These are phyloP conservation scores for Drosophila basisetae DNA, from an alignment of 2,888 invertebrate species.

Conservation along the genomic window DNA sequence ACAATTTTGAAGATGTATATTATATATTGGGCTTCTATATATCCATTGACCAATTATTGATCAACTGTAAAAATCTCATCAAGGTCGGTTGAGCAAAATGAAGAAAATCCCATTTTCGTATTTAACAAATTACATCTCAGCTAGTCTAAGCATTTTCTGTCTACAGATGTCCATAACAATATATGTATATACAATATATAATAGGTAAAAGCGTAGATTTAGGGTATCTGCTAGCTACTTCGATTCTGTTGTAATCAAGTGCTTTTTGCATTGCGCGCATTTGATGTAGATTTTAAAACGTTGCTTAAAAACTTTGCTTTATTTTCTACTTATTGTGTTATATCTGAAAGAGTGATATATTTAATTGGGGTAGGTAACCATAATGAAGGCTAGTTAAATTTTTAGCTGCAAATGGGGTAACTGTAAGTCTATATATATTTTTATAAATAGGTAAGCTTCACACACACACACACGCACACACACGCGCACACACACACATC, in stretches of 20 bases:
- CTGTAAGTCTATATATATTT: background rate
- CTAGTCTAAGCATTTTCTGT: background rate
- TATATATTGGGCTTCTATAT: too few relatives aligned
- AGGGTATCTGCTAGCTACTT: background rate
- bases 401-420: background rate
- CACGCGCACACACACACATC: background rate
- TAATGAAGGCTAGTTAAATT: background rate
- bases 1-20: background rate
- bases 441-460: conserved; percentile 39
- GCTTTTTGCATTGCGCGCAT: background rate
- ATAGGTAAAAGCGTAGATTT: background rate
- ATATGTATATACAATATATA: too few relatives aligned
- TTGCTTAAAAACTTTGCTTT: background rate
- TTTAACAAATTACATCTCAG: background rate
- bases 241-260: background rate
- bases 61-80: background rate
- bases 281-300: background rate
- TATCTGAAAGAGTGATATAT: background rate
- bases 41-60: background rate
- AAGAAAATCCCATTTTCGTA: background rate
- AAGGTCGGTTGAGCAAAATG: background rate
- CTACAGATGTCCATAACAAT: background rate
- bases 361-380: background rate
- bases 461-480: background rate
- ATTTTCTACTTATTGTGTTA: background rate